Evolutionary conservation across 2,797 vertebrate genomes (phyloP), one percentile per base, ranked within the genome.

Genomic region (Catostomus latipinnis): DNA sequence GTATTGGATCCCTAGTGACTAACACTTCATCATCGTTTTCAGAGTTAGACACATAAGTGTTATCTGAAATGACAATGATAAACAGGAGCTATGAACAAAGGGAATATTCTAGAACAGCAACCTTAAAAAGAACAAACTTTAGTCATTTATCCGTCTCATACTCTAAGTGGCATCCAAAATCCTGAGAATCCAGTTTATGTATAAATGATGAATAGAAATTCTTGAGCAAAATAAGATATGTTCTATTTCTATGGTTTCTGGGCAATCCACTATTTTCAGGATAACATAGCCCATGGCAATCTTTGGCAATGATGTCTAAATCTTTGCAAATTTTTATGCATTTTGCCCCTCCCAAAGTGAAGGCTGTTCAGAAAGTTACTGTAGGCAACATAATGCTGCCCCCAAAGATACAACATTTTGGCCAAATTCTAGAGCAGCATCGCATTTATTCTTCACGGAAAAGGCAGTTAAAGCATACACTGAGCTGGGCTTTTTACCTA

Each of bases 1-100:
- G 96, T 86, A 97, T 97, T 78, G 95, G 94, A 81, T 97, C 95
- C 87, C 95, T 95, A 74, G 95, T 96, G 87, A 97, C 95, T 93
- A 96, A 89, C 14, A 97, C 96, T 85, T 97, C 96, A 92, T 97
- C 96, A 78, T 95, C 92, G 0, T 97, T 96, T 88, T 96, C 95
- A 84, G 96, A 96, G 91, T 95, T 96, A 83, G 95, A 97, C 81
- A 97, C 95, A 0, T 96, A 97, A 0, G 96, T 97, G 88, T 97
- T 97, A 89, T 97, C 96, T 97, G 88, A 74, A 84, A 84, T 53
- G 52, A 67, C 63, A 85, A 76, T 71, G 52, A 43, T 0, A 12
- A 14, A 53, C 22, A 52, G 13, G 1, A 12, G 61, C 48, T 68
- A 34, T 66, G 71, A 70, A 58, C 56, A 54, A 12, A 34, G 34